Evolutionary conservation across 2,888 invertebrate species (phyloP), one percentile per base, ranked within the genome.

Genomic region (Oscheius onirici): DNA sequence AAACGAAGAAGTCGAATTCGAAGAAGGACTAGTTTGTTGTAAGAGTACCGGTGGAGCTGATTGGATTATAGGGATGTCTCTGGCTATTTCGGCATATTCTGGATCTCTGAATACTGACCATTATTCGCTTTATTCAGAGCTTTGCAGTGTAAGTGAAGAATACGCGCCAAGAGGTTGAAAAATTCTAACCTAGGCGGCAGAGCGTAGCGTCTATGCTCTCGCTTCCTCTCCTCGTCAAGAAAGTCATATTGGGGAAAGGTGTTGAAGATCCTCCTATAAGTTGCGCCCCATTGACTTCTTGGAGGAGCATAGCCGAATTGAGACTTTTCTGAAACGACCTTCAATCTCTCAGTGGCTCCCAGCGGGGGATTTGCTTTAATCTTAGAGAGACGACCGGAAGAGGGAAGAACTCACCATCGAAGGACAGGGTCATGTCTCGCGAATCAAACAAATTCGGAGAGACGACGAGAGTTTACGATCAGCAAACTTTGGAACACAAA

Each of bases 181-280:
- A 17, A 26, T 28, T 24, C 22, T 11, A 55, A 63, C 63, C 24
- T 13, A 11, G 61, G 63, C 8, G 63, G 63, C 13, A 63, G 63
- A 11, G 46, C 63, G 49, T 63, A 63, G 24, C 51, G 17, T 11
- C 63, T 46, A 15, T 40, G 10, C 10, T 17, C 10, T n/a, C n/a
- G 8, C 55, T 55, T 55, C 20, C 41, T 40, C 17, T 58, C 34
- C 0, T 49, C 49, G 3, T 34, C 43, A 6, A 68, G 22, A 28
- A 68, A 68, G 34, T 68, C 68, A 43, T 68, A 68, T 44, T 68
- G 68, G 1, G 68, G 68, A 44, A 68, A 68, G 11, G 68, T 49
- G 57, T 68, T 51, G 34, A 68, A 68, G 8, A 68, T 68, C 11
- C 58, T 22, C 34, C 58, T 28, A 28, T 68, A 68, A 34, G 68